A percentile compares a stretch with the other conserved stretches of the same genome.
Conservation (phyloP, 1,140 invertebrate genomes). For the Drosophila auraria region DNA sequence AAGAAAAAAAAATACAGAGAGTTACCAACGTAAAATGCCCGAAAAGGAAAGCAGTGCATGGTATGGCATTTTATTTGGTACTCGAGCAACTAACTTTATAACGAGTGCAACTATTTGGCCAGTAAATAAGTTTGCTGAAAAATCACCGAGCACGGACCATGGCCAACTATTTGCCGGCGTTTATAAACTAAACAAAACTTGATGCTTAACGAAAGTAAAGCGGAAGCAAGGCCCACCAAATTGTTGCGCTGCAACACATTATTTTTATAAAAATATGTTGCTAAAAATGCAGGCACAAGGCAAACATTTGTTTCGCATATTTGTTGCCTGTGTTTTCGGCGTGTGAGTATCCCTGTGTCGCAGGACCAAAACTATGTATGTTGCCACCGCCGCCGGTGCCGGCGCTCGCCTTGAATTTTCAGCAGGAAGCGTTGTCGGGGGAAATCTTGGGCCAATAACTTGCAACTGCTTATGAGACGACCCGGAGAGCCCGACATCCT, state of each 20-base stretch:
- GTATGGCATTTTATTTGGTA: slow-evolving; percentile 53
- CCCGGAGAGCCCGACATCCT: slow-evolving; percentile 9
- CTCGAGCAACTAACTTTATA: slow-evolving; percentile 58
- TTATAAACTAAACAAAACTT: slow-evolving; percentile 74
- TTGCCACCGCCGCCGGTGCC: slow-evolving; percentile 42
- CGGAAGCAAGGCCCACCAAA: slow-evolving; percentile 47
- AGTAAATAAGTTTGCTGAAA: slow-evolving; percentile 78
- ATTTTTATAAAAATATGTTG: slow-evolving; percentile 78
- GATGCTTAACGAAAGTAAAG: slow-evolving; percentile 65
- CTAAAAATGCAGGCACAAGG: slow-evolving; percentile 77
- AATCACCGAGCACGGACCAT: slow-evolving; percentile 56
- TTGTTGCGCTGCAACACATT: slow-evolving; percentile 65
- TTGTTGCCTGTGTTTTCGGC: slow-evolving; percentile 28
- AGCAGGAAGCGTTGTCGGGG: slow-evolving; percentile 51
- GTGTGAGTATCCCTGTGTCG: slow-evolving; percentile 28
- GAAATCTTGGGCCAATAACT: slow-evolving; percentile 79
- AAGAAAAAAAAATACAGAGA: not conserved
- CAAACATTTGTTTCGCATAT: slow-evolving; percentile 78
- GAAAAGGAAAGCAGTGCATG: slow-evolving; percentile 48
- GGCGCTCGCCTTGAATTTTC: slow-evolving; percentile 65
- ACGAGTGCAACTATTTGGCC: slow-evolving; percentile 64
- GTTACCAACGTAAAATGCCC: slow-evolving; percentile 21
- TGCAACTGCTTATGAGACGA: slow-evolving; percentile 79
- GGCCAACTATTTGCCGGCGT: slow-evolving; percentile 72
- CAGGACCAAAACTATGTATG: slow-evolving; percentile 62